Evolutionary conservation across 2,888 invertebrate species (phyloP), one percentile per base, ranked within the genome.

Genomic region (Netelia inedita): DNA sequence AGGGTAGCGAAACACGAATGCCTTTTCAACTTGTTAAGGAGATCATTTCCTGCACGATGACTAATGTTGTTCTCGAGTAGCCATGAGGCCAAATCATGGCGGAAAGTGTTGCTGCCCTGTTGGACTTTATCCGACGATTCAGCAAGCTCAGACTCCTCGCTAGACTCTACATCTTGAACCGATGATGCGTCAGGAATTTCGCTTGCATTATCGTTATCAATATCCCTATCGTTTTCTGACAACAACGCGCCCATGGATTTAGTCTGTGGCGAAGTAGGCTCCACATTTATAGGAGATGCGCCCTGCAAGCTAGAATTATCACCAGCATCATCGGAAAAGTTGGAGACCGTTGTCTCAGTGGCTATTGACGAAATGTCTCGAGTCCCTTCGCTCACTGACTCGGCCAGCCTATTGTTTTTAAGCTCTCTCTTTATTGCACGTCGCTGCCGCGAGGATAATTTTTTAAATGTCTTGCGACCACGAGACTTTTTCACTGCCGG

Each of bases 1-100:
- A 79, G 41, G 14, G 8, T 41, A 14, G 79, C 61, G 16, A 71
- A 61, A 63, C 79, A 79, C 1, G 16, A 16, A 23, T 79, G 79
- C 35, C 35, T 53, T 50, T 55, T 61, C 1, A 79, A 11, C 6
- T 19, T 28, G 28, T 53, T n/a, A 14, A 81, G 74, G 6, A 81
- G 21, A 57, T 57, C 50, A 57, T 76, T 66, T 9, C 43, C 43
- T 9, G 66, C 76, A 35, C 59, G 46, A 16, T 68, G 55, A 50
- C 59, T 61, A n/a, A 78, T 78, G 16, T 35, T 23, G 53, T 78
- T 43, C 35, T 78, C 46, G 19, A 59, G 46, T 3, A 43, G 21
- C 68, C 76, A 78, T 23, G 46, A 23, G 3, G 66, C 75, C n/a
- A 66, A 53, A 5, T 76, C 11, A 19, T 76, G 19, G 11, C 23